phyloP scores from a whole-genome alignment of 2,113 vertebrate genomes.

The Sinocyclocheilus anophthalmus region DNA sequence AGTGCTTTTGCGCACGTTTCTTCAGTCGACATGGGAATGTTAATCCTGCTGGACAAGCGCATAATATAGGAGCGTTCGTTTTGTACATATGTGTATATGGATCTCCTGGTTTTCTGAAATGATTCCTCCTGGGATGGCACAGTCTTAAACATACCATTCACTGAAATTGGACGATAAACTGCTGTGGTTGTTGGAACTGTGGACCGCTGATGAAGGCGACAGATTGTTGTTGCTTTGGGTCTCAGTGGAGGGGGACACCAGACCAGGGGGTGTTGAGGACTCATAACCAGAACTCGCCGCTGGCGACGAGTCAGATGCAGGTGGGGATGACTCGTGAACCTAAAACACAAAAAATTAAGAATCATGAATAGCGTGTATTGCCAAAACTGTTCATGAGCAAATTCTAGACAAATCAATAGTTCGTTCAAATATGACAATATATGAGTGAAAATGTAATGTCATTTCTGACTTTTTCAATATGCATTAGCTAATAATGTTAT shows the following conservation, averaged over 20 bases:
- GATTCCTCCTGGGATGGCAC: conserved; percentile 64
- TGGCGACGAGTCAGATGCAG: conserved; percentile 91
- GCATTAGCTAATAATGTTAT: neutral
- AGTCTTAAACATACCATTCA: conserved; percentile 96
- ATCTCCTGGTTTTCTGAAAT: conserved; percentile 65
- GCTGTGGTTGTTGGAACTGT: conserved; percentile 84
- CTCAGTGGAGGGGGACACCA: conserved; percentile 92
- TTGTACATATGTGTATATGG: conserved; percentile 59
- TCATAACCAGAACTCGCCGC: conserved; percentile 95
- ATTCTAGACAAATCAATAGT: neutral
- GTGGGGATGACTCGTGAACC: conserved; percentile 89
- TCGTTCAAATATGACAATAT: neutral
- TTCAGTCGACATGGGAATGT: conserved; percentile 66
- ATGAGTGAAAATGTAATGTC: neutral
- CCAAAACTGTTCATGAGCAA: neutral
- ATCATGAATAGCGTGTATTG: neutral
- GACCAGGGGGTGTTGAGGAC: conserved; percentile 90
- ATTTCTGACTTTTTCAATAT: neutral
- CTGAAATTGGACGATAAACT: conserved; percentile 97
- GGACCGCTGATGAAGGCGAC: conserved; percentile 83
- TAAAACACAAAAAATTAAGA: conserved; percentile 51
- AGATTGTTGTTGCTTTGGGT: conserved; percentile 88
- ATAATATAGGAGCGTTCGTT: conserved; percentile 61
- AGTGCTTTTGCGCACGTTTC: conserved; percentile 70
- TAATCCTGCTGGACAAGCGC: conserved; percentile 65